A percentile compares a stretch with the other conserved stretches of the same genome.
Conservation (phyloP, 2,113 vertebrate genomes). For the Microcebus griseorufus region DNA sequence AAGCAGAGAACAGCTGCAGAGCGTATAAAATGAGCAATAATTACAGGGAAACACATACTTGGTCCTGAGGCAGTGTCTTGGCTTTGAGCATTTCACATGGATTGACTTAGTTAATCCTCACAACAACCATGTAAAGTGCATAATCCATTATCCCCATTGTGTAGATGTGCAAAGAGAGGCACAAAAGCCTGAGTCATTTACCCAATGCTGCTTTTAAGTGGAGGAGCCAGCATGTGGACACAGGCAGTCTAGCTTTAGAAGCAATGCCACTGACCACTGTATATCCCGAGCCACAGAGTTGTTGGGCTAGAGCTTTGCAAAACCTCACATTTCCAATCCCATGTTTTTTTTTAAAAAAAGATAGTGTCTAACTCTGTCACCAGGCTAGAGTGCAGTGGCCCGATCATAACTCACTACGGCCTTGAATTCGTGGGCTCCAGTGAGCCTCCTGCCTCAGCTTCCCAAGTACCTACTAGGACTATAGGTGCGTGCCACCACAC, state of each 20-base stretch:
- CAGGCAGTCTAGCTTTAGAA: not conserved
- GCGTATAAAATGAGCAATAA: accelerated
- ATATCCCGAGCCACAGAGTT: no score
- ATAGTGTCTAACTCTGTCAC: no score
- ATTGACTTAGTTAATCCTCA: not conserved
- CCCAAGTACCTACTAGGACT: no score
- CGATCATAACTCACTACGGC: no score
- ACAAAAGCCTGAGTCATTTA: not conserved
- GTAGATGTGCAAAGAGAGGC: not conserved
- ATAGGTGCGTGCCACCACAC: no score
- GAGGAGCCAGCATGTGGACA: accelerated
- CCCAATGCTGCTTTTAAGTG: not conserved
- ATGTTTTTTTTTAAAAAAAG: no score
- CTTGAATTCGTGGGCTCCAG: no score
- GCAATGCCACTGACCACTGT: accelerated
- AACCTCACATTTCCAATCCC: not conserved
- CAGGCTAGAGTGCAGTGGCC: no score
- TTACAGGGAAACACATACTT: accelerated
- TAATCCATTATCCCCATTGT: not conserved
- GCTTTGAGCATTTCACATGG: not conserved
- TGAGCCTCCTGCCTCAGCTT: no score
- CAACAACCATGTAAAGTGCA: not conserved
- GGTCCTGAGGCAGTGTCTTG: accelerated
- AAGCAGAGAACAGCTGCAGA: not conserved
- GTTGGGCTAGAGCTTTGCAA: not conserved